Conservation (phyloP, 2,888 invertebrate genomes). For the Notocelia uddmanniana region DNA sequence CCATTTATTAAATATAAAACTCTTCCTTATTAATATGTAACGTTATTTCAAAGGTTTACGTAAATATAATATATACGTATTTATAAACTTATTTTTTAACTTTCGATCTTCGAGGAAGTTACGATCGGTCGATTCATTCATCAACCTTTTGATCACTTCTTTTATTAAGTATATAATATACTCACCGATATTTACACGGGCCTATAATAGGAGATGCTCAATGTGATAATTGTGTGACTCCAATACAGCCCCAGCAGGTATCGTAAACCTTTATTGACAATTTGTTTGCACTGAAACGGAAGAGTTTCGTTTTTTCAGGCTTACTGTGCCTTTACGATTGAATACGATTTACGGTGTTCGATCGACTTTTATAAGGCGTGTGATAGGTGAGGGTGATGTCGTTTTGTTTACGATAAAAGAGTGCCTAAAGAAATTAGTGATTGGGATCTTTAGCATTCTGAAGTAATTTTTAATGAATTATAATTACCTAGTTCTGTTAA, state of each 20-base stretch:
- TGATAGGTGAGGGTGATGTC: slow-evolving; percentile 40
- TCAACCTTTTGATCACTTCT: slow-evolving; percentile 26
- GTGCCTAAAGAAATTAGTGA: neutral
- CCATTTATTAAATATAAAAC: too few species aligned
- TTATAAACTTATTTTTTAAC: neutral
- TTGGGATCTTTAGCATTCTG: neutral
- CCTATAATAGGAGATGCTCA: slow-evolving; percentile 18
- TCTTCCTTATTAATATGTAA: too few species aligned
- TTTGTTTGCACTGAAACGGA: slow-evolving; percentile 60
- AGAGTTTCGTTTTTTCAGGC: slow-evolving; percentile 53
- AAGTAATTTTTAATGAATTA: neutral
- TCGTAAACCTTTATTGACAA: slow-evolving; percentile 61
- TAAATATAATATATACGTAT: too few species aligned
- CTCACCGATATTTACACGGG: slow-evolving; percentile 2
- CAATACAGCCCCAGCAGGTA: slow-evolving; percentile 48
- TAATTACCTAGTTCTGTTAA: too few species aligned
- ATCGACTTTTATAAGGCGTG: slow-evolving; percentile 49
- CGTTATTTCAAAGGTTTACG: too few species aligned
- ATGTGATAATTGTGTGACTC: slow-evolving; percentile 44
- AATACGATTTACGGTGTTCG: slow-evolving; percentile 37
- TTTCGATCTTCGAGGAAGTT: neutral
- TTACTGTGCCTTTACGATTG: slow-evolving; percentile 51
- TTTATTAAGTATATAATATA: slow-evolving; percentile 19
- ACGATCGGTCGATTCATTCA: neutral
- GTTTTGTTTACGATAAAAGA: slow-evolving; percentile 11